phyloP scores from a whole-genome alignment of 2,888 invertebrate species.

The Tetheella fluctuosa region DNA sequence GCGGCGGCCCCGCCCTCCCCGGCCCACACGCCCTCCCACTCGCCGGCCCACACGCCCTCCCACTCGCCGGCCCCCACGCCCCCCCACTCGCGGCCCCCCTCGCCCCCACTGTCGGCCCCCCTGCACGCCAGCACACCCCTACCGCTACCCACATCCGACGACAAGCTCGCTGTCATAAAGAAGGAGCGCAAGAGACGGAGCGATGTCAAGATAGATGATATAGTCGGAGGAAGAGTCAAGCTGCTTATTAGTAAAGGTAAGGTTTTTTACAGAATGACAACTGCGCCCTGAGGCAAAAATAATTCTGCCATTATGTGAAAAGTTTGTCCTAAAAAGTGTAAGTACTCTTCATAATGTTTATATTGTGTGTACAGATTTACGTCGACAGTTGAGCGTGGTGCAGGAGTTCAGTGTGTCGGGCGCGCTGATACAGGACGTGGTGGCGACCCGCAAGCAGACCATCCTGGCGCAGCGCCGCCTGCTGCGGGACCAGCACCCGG shows the following conservation, averaged over 20 bases:
- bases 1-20: slow-evolving; percentile 51
- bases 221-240: slow-evolving; percentile 32
- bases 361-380: slow-evolving; percentile 35
- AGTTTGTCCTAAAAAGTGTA: no score
- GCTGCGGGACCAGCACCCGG: slow-evolving; percentile 15
- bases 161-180: slow-evolving; percentile 25
- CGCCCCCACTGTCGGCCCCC: slow-evolving; percentile 23
- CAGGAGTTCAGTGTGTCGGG: slow-evolving; percentile 47
- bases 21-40: slow-evolving; percentile 18
- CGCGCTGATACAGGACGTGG: slow-evolving; percentile 43
- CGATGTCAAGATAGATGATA: slow-evolving; percentile 33
- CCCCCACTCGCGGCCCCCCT: slow-evolving; percentile 17
- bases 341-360: background rate
- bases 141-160: slow-evolving; percentile 21
- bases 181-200: slow-evolving; percentile 50
- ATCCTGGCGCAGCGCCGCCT: slow-evolving; percentile 34
- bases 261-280: no score
- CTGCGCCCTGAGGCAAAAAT: no score
- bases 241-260: slow-evolving; percentile 48
- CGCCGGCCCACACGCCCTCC: slow-evolving; percentile 20
- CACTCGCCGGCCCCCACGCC: slow-evolving; percentile 19
- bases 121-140: slow-evolving; percentile 28
- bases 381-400: slow-evolving; percentile 21
- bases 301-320: no score
- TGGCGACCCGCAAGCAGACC: slow-evolving; percentile 36